Evolutionary conservation across 2,113 vertebrate genomes (phyloP).

Genomic region (Sitta europaea): DNA sequence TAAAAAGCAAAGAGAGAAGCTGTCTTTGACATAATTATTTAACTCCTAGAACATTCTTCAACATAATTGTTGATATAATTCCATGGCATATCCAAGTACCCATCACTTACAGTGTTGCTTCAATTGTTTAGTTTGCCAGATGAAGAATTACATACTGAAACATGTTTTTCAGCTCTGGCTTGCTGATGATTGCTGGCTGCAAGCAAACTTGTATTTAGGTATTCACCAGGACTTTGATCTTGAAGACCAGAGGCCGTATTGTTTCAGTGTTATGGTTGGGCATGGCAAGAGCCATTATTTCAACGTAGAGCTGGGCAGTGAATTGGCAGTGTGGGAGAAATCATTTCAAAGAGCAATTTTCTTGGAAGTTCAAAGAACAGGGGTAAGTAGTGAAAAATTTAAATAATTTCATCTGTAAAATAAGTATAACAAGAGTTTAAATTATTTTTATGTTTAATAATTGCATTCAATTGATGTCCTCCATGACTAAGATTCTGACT

Average conservation of each 20-base stretch:
- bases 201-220: conserved; percentile 83
- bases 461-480: background rate
- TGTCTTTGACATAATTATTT: background rate
- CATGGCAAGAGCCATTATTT: conserved; percentile 87
- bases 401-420: background rate
- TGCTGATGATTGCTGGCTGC: conserved; percentile 87
- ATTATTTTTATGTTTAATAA: background rate
- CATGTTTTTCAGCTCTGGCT: conserved; percentile 83
- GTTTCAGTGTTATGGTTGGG: conserved; percentile 87
- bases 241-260: conserved; percentile 81
- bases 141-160: conserved; percentile 33
- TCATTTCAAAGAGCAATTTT: conserved; percentile 91
- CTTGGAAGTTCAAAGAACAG: conserved; percentile 87
- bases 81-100: background rate
- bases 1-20: background rate
- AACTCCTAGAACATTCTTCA: background rate
- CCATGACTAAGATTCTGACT: background rate
- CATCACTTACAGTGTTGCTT: background rate
- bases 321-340: conserved; percentile 88
- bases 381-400: conserved; percentile 75
- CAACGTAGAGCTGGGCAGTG: conserved; percentile 83
- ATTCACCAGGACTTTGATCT: conserved; percentile 81
- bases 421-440: background rate
- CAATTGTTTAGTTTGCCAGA: background rate
- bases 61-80: background rate